These are phyloP conservation scores for Chauna torquata DNA, from an alignment of 2,113 vertebrate genomes.

Conservation along the genomic window DNA sequence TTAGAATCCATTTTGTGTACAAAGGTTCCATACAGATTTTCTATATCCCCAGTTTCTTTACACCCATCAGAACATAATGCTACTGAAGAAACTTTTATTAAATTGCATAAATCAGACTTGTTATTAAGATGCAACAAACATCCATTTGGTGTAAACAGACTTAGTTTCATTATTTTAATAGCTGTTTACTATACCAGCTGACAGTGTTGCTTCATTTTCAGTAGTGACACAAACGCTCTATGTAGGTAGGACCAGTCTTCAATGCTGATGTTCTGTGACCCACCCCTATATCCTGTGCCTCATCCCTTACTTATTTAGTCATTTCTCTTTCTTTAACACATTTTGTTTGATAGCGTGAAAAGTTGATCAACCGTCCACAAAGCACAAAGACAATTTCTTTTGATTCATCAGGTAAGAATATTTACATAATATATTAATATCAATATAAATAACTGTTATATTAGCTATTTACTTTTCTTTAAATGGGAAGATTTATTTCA, in stretches of 20 bases:
- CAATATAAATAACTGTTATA: not conserved
- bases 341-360: conserved; percentile 74
- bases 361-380: conserved; percentile 65
- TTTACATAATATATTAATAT: not conserved
- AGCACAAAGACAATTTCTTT: conserved; percentile 60
- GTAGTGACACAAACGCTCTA: not conserved
- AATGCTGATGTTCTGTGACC: not conserved
- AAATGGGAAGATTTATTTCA: not conserved
- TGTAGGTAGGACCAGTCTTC: not conserved
- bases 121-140: not conserved
- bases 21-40: not conserved
- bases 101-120: not conserved
- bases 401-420: conserved; percentile 77
- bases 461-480: not conserved
- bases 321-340: not conserved
- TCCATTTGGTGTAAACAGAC: not conserved
- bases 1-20: not conserved
- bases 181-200: not conserved
- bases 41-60: not conserved
- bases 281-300: not conserved
- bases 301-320: not conserved
- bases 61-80: not conserved
- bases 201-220: not conserved
- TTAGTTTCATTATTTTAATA: not conserved
- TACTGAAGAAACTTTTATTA: not conserved